Conservation (phyloP, 1,140 invertebrate genomes). For the Apocrypta bakeri region DNA sequence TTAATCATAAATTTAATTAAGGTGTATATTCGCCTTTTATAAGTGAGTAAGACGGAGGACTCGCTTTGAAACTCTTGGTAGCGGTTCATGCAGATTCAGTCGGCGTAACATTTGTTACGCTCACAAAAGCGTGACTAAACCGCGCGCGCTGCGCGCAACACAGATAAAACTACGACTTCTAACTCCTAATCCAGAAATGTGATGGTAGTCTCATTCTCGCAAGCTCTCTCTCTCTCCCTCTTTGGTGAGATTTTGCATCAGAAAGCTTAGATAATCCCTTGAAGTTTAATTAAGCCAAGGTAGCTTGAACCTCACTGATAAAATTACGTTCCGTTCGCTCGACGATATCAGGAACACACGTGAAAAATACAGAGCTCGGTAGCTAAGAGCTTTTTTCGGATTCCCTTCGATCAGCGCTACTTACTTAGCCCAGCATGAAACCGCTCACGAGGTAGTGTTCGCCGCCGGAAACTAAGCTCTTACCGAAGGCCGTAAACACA, state of each 20-base stretch:
- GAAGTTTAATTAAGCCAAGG: neutral
- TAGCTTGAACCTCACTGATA: neutral
- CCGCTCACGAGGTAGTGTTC: neutral
- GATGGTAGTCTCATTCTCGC: neutral
- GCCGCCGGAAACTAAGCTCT: conserved; percentile 5
- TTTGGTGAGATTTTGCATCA: neutral
- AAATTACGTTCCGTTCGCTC: neutral
- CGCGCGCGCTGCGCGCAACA: too few relatives aligned
- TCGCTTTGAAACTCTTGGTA: neutral
- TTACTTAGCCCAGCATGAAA: neutral
- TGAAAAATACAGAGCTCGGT: neutral
- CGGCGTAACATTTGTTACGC: neutral
- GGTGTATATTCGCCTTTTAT: neutral
- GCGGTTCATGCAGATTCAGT: neutral
- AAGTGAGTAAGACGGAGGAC: too few relatives aligned
- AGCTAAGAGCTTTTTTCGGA: neutral
- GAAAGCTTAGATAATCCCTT: neutral
- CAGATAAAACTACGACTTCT: neutral
- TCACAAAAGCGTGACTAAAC: neutral
- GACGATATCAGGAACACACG: neutral
- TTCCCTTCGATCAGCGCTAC: neutral
- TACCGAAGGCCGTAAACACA: conserved; percentile 2
- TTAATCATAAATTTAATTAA: conserved; percentile 4
- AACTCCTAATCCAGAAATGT: conserved; percentile 2
- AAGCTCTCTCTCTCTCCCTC: neutral